These are phyloP conservation scores for Ariopsis seemanni DNA, from an alignment of 2,113 vertebrate genomes.

Conservation along the genomic window DNA sequence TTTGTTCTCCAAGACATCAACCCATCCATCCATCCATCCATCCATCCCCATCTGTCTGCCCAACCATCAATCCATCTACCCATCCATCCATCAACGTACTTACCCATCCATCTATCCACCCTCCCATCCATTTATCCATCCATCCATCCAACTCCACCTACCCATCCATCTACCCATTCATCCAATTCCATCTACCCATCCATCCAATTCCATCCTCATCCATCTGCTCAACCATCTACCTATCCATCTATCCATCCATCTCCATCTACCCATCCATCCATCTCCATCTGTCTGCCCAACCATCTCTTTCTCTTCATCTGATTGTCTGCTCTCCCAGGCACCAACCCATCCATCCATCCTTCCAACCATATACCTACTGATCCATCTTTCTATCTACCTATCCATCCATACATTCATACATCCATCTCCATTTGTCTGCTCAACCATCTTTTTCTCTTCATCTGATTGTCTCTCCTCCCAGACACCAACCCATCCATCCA, in stretches of 20 bases:
- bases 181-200: neutral
- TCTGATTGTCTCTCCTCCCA: too few species aligned
- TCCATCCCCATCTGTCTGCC: too few species aligned
- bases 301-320: neutral
- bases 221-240: neutral
- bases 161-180: too few species aligned
- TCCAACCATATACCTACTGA: neutral
- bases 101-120: neutral
- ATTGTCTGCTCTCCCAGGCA: too few species aligned
- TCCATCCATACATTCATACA: neutral
- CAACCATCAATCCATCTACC: constrained; percentile 1
- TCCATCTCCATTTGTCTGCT: neutral
- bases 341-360: neutral
- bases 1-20: too few species aligned
- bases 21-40: too few species aligned
- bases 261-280: neutral
- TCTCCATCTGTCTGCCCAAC: neutral
- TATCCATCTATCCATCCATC: neutral
- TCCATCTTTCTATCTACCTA: neutral
- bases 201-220: neutral
- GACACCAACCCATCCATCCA: neutral
- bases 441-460: neutral
- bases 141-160: too few species aligned
- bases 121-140: neutral
- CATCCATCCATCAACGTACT: neutral